Evolutionary conservation across 2,888 invertebrate species (phyloP), one percentile per base, ranked within the genome.

Genomic region (Nipponacmea schrenckii): DNA sequence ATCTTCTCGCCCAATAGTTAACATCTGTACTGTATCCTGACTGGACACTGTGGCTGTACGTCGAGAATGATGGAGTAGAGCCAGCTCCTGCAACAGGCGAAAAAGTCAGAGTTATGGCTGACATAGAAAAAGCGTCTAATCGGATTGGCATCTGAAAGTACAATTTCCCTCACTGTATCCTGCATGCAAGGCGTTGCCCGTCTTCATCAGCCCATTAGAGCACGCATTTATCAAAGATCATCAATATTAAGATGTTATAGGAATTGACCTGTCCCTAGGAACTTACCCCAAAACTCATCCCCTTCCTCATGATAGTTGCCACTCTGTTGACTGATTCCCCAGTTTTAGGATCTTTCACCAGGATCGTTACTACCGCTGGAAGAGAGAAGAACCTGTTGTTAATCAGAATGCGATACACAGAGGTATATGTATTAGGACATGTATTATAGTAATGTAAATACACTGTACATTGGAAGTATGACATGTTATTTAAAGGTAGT

Each of bases 21-120:
- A 77, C 64, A 88, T 76, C 80, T 87, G 85, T 45, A 87, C 85
- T 0, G 79, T 81, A 72, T 82, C 85, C 70, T 87, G 85, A 64
- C 83, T 86, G n/a, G 87, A 85, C n/a, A 87, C 87, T 0, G 87
- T 87, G 65, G 87, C 87, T 20, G 86, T 86, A 0, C 87, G 79
- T 63, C 81, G 79, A 0, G 86, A 84, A 68, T 83, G 87, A 69
- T 87, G 87, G 7, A 87, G 75, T 64, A 88, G 76, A 0, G 87
- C 85, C 62, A 85, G 72, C 69, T 85, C 85, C 84, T 85, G 75
- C 7, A 63, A 31, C 10, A 63, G 62, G 12, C 24, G 31, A 56
- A 45, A 31, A 39, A n/a, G n/a, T n/a, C n/a, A n/a, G n/a, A n/a
- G n/a, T n/a, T n/a, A n/a, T n/a, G n/a, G n/a, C n/a, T n/a, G n/a